Evolutionary conservation across 2,888 invertebrate species (phyloP).

Genomic region (Cryptus viduatorius): DNA sequence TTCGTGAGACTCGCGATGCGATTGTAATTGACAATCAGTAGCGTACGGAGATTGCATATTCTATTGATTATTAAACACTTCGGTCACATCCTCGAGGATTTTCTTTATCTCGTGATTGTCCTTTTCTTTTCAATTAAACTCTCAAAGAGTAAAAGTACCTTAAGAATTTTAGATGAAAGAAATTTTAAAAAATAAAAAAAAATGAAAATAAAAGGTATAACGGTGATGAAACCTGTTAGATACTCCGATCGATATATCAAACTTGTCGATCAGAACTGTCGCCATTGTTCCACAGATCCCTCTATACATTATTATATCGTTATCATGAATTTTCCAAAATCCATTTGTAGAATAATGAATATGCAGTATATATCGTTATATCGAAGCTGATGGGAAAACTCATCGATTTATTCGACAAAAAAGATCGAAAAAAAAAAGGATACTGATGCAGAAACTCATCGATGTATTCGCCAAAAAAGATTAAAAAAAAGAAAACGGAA

Average conservation of each 20-base stretch:
- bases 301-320: slow-evolving; percentile 4
- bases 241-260: slow-evolving; percentile 23
- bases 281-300: background rate
- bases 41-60: slow-evolving; percentile 40
- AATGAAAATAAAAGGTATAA: background rate
- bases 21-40: slow-evolving; percentile 67
- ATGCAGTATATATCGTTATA: background rate
- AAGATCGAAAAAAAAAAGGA: no score
- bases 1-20: slow-evolving; percentile 48
- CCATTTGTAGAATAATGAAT: slow-evolving; percentile 18
- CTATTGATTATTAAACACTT: slow-evolving; percentile 15
- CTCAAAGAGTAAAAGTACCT: slow-evolving; percentile 46
- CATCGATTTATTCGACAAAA: background rate
- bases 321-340: slow-evolving; percentile 23
- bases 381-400: slow-evolving; percentile 20
- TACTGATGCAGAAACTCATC: no score
- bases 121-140: slow-evolving; percentile 25
- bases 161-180: slow-evolving; percentile 33
- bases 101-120: slow-evolving; percentile 21
- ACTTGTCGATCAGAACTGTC: slow-evolving; percentile 23
- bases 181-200: slow-evolving; percentile 1
- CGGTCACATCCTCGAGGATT: slow-evolving; percentile 23
- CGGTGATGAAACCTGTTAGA: slow-evolving; percentile 18
- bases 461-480: background rate
- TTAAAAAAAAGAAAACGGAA: background rate